Evolutionary conservation across 2,797 vertebrate species (phyloP).

Genomic region (Hippopotamyrus pictus): DNA sequence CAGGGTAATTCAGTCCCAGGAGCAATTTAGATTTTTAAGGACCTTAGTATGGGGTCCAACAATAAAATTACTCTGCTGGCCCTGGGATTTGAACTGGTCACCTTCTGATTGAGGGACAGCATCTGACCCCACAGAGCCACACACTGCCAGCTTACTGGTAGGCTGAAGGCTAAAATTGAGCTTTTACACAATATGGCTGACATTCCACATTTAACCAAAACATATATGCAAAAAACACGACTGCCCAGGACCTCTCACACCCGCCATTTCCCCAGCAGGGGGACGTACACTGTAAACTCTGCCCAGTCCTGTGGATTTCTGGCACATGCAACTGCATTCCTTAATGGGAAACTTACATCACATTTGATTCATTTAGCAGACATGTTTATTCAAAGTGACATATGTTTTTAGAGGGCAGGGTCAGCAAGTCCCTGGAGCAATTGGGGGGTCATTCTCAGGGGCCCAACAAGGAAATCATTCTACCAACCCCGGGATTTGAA

Average conservation of each 20-base stretch:
- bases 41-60: neutral
- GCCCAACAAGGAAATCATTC: neutral
- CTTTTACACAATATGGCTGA: neutral
- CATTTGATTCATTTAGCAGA: neutral
- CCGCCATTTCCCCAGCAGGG: neutral
- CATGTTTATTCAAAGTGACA: neutral
- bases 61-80: neutral
- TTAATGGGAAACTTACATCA: neutral
- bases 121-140: neutral
- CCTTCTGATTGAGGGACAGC: neutral
- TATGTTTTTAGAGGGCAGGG: too few species aligned
- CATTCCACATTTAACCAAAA: neutral
- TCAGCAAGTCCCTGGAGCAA: neutral
- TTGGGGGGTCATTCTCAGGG: neutral
- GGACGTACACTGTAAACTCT: neutral
- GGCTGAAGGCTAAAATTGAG: neutral
- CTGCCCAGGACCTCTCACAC: neutral
- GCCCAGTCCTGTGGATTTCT: neutral
- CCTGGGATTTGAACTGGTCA: neutral
- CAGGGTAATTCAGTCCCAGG: neutral
- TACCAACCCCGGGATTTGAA: neutral
- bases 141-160: neutral
- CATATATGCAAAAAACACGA: neutral
- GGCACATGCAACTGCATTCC: neutral
- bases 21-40: neutral